Percentiles rank a stretch among this genome's conserved stretches.
Conservation (phyloP, 2,888 invertebrate species). For the Rhagium mordax region DNA sequence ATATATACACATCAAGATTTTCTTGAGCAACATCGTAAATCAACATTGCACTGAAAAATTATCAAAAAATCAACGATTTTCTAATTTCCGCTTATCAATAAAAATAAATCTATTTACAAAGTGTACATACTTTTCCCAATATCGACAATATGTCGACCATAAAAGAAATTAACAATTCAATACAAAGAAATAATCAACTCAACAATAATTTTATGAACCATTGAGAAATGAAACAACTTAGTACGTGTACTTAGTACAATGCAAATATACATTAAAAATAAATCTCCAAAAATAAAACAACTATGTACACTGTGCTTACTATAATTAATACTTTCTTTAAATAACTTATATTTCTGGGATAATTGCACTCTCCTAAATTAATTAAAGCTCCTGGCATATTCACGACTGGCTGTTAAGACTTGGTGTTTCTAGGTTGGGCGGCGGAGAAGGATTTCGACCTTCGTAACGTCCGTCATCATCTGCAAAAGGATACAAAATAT, state of each 20-base stretch:
- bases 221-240: conserved; percentile 47
- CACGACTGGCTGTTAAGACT: conserved; percentile 46
- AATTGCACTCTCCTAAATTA: conserved; percentile 57
- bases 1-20: conserved; percentile 45
- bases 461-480: conserved; percentile 69
- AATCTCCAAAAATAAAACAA: conserved; percentile 57
- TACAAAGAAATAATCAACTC: conserved; percentile 51
- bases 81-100: conserved; percentile 56
- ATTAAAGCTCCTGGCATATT: conserved; percentile 51
- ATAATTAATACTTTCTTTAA: conserved; percentile 38
- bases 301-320: conserved; percentile 61
- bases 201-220: conserved; percentile 54
- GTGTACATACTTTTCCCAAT: conserved; percentile 54
- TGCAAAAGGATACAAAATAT: conserved; percentile 38
- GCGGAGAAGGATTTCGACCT: conserved; percentile 69
- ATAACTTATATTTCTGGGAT: conserved; percentile 43
- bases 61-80: conserved; percentile 57
- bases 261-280: conserved; percentile 43
- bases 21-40: conserved; percentile 47
- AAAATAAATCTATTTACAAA: conserved; percentile 57
- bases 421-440: conserved; percentile 62
- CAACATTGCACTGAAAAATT: conserved; percentile 49
- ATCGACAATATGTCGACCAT: conserved; percentile 50
- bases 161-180: conserved; percentile 43
- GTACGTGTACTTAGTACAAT: conserved; percentile 26